Evolutionary conservation across 2,113 vertebrate species (phyloP), one percentile per base, ranked within the genome.

Genomic region (Siniperca knerii): DNA sequence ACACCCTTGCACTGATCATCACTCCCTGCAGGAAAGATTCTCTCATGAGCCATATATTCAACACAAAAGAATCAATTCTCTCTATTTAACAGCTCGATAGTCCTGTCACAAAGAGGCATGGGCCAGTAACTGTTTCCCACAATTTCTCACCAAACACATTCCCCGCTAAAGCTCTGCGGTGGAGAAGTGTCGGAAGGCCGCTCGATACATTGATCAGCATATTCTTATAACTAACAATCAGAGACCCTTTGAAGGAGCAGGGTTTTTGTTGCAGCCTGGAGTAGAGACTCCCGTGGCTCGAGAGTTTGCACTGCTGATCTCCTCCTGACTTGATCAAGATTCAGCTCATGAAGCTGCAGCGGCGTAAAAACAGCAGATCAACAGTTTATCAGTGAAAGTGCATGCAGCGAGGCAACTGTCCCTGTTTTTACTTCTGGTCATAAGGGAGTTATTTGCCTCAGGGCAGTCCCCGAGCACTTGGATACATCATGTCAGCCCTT

Each of bases 21-120:
- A 4, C 33, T 69, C 66, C 67, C 79, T 37, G 50, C 64, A 80
- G 78, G 25, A 66, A 81, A 71, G 54, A 61, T 67, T 61, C 81
- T 50, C 74, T 83, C 54, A 48, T 58, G 66, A 86, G 57, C 50
- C 13, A 10, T 54, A 0, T 65, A 65, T 77, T 81, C 48, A 40
- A 66, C 69, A 65, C 61, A 42, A 29, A 29, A 4, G 29, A 79
- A 87, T 90, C 87, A 83, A 86, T 87, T 76, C 37, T 77, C 42
- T 46, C 76, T 62, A 58, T 87, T 89, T 84, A 89, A 50, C 60
- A 77, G 66, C 68, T 83, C 44, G 13, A 86, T 72, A 55, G 70
- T 35, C 54, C 71, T 62, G 65, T 74, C 74, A 83, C 65, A 79
- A 81, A 87, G 71, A 84, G 44, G 18, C 64, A 68, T 20, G 55